These are phyloP conservation scores for Ptyas mucosa DNA, from an alignment of 2,113 vertebrate genomes.

Conservation along the genomic window DNA sequence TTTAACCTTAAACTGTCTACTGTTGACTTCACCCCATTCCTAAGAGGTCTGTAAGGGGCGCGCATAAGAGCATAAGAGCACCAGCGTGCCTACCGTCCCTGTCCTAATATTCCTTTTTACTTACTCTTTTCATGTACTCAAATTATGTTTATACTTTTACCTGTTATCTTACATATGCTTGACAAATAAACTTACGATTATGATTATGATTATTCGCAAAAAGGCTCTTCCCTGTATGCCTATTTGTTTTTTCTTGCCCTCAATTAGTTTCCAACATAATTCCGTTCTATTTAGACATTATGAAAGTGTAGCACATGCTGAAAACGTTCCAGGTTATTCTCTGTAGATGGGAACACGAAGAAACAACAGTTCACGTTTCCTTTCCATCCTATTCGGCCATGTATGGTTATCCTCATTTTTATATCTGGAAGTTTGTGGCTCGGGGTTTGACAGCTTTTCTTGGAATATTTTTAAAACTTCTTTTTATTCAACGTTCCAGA, in stretches of 20 bases:
- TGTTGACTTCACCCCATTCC: no score
- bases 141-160: no score
- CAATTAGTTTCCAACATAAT: background rate
- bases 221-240: background rate
- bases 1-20: no score
- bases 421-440: constrained; percentile 33
- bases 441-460: constrained; percentile 52
- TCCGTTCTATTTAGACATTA: background rate
- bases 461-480: constrained; percentile 39
- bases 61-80: no score
- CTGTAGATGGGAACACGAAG: background rate
- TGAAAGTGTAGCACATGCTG: background rate
- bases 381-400: background rate
- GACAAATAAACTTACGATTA: no score
- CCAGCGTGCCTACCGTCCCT: no score
- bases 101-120: no score
- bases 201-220: background rate
- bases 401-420: constrained; percentile 19
- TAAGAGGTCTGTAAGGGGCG: no score
- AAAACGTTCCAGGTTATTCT: background rate
- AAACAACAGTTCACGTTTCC: background rate
- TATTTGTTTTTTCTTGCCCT: background rate
- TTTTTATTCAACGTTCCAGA: constrained; percentile 54
- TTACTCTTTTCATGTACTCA: no score
- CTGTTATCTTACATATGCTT: no score